Percentiles rank a stretch among this genome's conserved stretches.
Conservation (phyloP, 2,888 invertebrate species). For the Molorchus minor region DNA sequence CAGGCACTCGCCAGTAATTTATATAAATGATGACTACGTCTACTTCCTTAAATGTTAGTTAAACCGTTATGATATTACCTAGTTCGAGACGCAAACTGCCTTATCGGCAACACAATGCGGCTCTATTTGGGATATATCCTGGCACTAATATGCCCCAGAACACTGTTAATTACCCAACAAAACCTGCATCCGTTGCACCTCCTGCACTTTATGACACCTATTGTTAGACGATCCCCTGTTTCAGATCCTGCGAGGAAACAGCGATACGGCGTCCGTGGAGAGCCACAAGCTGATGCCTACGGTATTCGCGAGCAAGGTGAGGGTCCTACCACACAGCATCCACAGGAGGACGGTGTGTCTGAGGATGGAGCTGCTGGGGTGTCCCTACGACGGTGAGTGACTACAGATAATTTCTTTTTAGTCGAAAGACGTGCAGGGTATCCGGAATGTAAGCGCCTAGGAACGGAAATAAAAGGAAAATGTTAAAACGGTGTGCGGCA, state of each 20-base stretch:
- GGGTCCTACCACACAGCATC: slow-evolving; percentile 77
- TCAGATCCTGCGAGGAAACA: slow-evolving; percentile 78
- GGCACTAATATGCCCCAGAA: too few relatives aligned
- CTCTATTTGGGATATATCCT: slow-evolving; percentile 2
- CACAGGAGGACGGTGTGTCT: slow-evolving; percentile 78
- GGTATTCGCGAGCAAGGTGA: slow-evolving; percentile 75
- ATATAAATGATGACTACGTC: too few relatives aligned
- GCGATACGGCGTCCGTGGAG: slow-evolving; percentile 76
- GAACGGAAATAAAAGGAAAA: too few relatives aligned
- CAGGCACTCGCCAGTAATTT: too few relatives aligned
- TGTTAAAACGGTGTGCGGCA: too few relatives aligned
- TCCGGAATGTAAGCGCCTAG: too few relatives aligned
- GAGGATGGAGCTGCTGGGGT: slow-evolving; percentile 78
- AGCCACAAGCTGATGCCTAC: slow-evolving; percentile 74
- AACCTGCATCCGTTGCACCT: not conserved
- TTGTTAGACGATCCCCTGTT: slow-evolving; percentile 41
- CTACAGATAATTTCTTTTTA: too few relatives aligned
- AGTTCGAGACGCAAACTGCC: too few relatives aligned
- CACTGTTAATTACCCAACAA: slow-evolving; percentile 12
- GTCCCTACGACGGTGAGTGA: slow-evolving; percentile 73
- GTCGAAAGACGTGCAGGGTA: too few relatives aligned
- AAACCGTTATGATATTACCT: too few relatives aligned
- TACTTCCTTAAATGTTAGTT: too few relatives aligned
- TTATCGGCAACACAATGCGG: slow-evolving; percentile 12
- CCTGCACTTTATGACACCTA: slow-evolving; percentile 1